A percentile compares a stretch with the other conserved stretches of the same genome.
phyloP scores from a whole-genome alignment of 2,113 vertebrate genomes.

The Actenoides hombroni region DNA sequence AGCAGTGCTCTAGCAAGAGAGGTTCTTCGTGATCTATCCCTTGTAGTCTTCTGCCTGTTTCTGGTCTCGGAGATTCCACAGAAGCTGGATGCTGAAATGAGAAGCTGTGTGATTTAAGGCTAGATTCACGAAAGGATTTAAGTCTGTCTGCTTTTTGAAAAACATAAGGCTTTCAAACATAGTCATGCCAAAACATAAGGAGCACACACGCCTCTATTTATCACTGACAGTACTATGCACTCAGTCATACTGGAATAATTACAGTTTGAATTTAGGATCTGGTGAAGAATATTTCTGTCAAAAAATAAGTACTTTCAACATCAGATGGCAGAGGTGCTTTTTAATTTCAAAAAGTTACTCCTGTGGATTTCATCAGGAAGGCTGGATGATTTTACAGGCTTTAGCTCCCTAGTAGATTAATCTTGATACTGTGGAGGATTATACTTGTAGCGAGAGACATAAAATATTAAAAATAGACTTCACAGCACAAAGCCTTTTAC shows the following conservation, averaged over 20 bases:
- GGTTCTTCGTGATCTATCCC: neutral
- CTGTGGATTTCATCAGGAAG: neutral
- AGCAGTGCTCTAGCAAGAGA: neutral
- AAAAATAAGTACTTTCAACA: neutral
- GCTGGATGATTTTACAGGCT: neutral
- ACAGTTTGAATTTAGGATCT: neutral
- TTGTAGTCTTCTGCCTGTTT: neutral
- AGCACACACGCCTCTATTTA: neutral
- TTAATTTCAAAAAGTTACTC: neutral
- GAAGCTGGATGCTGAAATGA: neutral
- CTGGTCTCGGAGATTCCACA: neutral
- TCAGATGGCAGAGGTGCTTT: neutral
- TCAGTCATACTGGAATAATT: neutral
- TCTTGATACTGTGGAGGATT: neutral
- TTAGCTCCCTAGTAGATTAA: neutral
- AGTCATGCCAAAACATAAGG: neutral
- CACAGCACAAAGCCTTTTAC: neutral
- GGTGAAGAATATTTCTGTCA: neutral
- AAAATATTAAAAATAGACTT: neutral
- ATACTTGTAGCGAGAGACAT: neutral
- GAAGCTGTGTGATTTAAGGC: neutral
- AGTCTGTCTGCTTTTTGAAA: neutral
- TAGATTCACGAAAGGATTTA: neutral
- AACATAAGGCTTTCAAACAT: neutral
- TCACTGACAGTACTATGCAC: neutral